phyloP scores from a whole-genome alignment of 2,113 vertebrate species.

The Neotoma lepida region DNA sequence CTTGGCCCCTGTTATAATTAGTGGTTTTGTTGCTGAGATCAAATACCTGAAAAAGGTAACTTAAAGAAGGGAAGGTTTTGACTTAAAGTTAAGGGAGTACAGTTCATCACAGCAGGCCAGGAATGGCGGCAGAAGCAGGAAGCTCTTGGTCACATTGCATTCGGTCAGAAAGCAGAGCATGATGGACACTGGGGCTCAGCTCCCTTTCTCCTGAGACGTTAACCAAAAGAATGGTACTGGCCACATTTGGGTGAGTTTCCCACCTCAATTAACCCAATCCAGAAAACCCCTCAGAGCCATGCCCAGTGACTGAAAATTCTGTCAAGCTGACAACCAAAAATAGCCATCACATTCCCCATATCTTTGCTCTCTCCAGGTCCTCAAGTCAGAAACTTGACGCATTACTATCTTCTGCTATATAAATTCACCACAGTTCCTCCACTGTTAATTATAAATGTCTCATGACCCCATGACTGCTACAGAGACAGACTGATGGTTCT shows the following conservation, averaged over 20 bases:
- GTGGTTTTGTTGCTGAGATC: not conserved
- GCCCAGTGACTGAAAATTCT: not conserved
- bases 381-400: constrained; percentile 30
- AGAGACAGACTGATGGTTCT: not conserved
- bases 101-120: not conserved
- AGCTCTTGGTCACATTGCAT: not conserved
- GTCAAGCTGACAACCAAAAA: not conserved
- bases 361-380: not conserved
- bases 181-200: not conserved
- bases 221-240: not conserved
- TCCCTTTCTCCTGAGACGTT: not conserved
- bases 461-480: not conserved
- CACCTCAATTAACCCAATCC: not conserved
- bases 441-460: not conserved
- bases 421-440: not conserved
- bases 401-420: not conserved
- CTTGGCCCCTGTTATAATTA: not conserved
- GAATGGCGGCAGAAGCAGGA: no score
- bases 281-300: not conserved
- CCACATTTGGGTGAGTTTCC: not conserved
- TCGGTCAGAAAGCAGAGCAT: not conserved
- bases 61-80: not conserved
- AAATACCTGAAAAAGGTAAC: not conserved
- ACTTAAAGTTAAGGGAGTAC: not conserved
- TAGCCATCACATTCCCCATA: not conserved